Percentiles rank a stretch among this genome's conserved stretches.
phyloP scores from a whole-genome alignment of 2,113 vertebrate species.

The Hydropotes inermis region DNA sequence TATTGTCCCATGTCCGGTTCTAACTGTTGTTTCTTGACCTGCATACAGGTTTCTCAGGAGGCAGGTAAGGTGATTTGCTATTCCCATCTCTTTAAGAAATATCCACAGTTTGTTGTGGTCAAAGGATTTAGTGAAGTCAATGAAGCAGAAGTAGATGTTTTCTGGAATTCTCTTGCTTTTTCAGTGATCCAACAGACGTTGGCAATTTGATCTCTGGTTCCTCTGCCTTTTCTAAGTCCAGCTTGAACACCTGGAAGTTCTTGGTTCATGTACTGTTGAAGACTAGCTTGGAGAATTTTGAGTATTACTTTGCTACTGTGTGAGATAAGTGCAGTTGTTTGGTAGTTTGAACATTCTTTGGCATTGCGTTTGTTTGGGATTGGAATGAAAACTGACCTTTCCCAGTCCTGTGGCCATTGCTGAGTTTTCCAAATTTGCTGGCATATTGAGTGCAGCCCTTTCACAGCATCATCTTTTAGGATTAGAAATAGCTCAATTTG shows the following conservation, averaged over 20 bases:
- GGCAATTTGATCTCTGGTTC: too few relatives aligned
- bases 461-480: too few relatives aligned
- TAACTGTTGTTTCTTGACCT: neutral
- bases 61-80: neutral
- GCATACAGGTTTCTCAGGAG: neutral
- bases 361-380: neutral
- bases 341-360: neutral
- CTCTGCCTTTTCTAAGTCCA: too few relatives aligned
- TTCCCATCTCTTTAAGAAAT: neutral
- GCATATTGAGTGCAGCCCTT: too few relatives aligned
- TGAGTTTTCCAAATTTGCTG: too few relatives aligned
- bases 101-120: neutral
- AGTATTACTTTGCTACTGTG: neutral
- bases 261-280: neutral
- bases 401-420: too few relatives aligned
- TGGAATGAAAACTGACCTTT: neutral
- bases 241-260: too few relatives aligned
- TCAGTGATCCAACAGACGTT: neutral
- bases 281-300: neutral
- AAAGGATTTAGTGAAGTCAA: neutral
- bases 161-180: neutral
- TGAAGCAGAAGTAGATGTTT: neutral
- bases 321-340: neutral
- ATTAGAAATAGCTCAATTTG: too few relatives aligned
- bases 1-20: neutral